A percentile compares a stretch with the other conserved stretches of the same genome.
phyloP scores from a whole-genome alignment of 64 coral and sea anemone genomes.

The Trachythela sp. region DNA sequence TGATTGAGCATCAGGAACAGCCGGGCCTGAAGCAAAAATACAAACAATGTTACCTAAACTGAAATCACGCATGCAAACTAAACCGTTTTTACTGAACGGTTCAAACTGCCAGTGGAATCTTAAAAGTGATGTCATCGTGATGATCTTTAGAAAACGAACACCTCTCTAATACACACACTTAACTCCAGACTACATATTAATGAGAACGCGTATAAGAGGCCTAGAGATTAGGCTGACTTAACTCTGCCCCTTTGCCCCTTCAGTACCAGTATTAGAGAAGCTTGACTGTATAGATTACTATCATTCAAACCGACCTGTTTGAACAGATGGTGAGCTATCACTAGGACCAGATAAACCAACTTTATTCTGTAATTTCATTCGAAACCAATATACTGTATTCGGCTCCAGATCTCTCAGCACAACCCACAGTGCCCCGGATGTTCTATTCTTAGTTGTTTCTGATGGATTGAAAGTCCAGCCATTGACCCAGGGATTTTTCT shows the following conservation, averaged over 20 bases:
- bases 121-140: too few species aligned
- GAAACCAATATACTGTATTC: conserved; percentile 17
- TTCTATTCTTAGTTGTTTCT: not conserved
- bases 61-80: too few species aligned
- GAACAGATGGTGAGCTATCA: not conserved
- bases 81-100: too few species aligned
- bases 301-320: not conserved
- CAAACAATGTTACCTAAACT: not conserved
- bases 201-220: too few species aligned
- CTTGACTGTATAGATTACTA: too few species aligned
- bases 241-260: too few species aligned
- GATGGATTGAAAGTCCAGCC: not conserved
- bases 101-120: too few species aligned
- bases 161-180: too few species aligned
- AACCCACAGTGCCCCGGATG: not conserved
- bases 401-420: not conserved
- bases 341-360: not conserved
- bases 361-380: not conserved
- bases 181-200: too few species aligned
- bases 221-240: too few species aligned
- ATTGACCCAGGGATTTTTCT: not conserved
- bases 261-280: too few species aligned
- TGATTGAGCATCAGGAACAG: not conserved
- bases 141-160: too few species aligned
- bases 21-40: not conserved